Conservation (phyloP, 2,113 vertebrate species). For the Anoura caudifer region DNA sequence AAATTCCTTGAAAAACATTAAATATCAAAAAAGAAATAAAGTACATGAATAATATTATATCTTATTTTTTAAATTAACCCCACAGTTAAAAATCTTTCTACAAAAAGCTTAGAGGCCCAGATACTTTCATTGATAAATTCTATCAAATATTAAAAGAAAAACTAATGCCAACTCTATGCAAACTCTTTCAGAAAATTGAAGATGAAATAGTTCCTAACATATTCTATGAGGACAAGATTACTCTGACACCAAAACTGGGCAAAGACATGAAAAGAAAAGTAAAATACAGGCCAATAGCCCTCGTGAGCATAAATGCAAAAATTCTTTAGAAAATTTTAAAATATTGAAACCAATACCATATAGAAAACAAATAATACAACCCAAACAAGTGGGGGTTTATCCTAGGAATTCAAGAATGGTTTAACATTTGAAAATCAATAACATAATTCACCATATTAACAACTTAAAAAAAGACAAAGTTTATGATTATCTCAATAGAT, state of each 20-base stretch:
- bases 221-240: background rate
- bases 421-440: slow-evolving; percentile 33
- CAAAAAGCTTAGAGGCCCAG: background rate
- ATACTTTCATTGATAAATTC: background rate
- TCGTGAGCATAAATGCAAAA: too few relatives aligned
- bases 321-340: background rate
- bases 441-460: background rate
- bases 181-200: background rate
- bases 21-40: background rate
- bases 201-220: background rate
- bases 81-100: background rate
- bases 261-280: too few relatives aligned
- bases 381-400: background rate
- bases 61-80: background rate
- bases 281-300: too few relatives aligned
- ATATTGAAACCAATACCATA: background rate
- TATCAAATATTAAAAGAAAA: too few relatives aligned
- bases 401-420: background rate
- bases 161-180: too few relatives aligned
- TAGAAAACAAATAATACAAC: background rate
- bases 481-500: background rate
- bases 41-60: background rate
- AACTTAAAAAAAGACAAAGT: background rate
- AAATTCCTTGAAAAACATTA: slow-evolving; percentile 5
- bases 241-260: too few relatives aligned